Conservation (phyloP, 2,113 vertebrate species). For the Haliaeetus leucogaster region DNA sequence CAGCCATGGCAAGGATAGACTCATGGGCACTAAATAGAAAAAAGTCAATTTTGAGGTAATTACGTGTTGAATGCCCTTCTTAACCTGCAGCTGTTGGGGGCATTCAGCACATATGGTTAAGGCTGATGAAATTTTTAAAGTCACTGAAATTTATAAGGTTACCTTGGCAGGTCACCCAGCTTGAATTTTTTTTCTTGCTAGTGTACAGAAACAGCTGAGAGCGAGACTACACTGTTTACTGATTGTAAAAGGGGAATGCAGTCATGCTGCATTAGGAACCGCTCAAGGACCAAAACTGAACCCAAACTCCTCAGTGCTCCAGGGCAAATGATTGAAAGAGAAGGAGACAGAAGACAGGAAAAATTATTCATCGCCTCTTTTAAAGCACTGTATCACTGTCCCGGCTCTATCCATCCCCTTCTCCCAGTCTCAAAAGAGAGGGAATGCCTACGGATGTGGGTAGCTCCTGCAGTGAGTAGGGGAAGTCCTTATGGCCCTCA, state of each 20-base stretch:
- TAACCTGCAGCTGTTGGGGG: slow-evolving; percentile 54
- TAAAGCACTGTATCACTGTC: not conserved
- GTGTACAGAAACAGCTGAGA: not conserved
- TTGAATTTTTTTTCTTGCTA: not conserved
- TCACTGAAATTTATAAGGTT: slow-evolving; percentile 56
- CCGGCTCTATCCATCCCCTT: not conserved
- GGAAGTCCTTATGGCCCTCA: not conserved
- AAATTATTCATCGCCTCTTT: not conserved
- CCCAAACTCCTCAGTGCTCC: not conserved
- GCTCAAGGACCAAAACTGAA: not conserved
- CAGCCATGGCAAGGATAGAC: slow-evolving; percentile 19
- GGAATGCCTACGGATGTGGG: not conserved
- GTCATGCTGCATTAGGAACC: not conserved
- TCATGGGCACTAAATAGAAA: slow-evolving; percentile 45
- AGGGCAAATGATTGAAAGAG: not conserved
- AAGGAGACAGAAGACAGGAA: not conserved
- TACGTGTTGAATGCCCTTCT: slow-evolving; percentile 54
- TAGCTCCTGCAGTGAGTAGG: not conserved
- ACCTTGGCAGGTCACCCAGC: slow-evolving; percentile 40
- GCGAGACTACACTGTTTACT: not conserved
- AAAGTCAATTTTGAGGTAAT: slow-evolving; percentile 62
- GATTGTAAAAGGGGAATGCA: not conserved
- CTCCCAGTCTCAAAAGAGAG: not conserved
- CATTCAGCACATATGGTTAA: slow-evolving; percentile 57
- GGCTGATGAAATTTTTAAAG: slow-evolving; percentile 58